These are phyloP conservation scores for Sebastes kiyomatsui DNA, from an alignment of 2,797 vertebrate species.

Conservation along the genomic window DNA sequence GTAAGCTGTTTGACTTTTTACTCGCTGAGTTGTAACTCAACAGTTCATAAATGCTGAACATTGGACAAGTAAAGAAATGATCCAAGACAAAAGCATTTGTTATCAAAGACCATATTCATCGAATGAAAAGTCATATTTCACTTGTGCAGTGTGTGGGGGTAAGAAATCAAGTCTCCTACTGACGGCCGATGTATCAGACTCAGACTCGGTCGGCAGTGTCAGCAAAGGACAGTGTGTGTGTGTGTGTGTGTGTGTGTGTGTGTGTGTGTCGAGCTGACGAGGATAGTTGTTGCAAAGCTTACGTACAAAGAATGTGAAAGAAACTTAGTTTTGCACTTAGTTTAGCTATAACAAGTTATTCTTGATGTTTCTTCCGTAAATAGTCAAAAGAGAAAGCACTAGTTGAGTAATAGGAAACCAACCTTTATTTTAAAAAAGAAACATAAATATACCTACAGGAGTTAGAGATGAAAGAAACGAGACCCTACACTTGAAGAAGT, in stretches of 20 bases:
- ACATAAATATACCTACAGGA: constrained; percentile 68
- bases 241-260: neutral
- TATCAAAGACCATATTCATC: constrained; percentile 13
- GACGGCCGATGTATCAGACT: constrained; percentile 10
- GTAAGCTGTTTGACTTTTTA: neutral
- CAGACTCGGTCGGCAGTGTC: neutral
- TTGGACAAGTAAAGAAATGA: constrained; percentile 6
- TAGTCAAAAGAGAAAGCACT: neutral
- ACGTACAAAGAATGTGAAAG: neutral
- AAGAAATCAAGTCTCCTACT: constrained; percentile 13
- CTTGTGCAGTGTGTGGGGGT: neutral
- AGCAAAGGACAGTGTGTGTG: constrained; percentile 12
- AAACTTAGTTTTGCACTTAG: neutral
- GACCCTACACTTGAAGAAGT: constrained; percentile 37
- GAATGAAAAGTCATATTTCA: constrained; percentile 16
- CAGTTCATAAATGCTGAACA: neutral
- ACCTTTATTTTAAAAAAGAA: constrained; percentile 74
- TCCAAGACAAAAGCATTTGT: neutral
- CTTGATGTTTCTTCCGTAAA: neutral
- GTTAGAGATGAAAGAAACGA: constrained; percentile 42
- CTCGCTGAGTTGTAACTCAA: neutral
- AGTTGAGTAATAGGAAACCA: constrained; percentile 60
- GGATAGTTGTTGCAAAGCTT: neutral
- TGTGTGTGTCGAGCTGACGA: neutral
- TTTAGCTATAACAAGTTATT: neutral